These are phyloP conservation scores for Triplophysa siluroides DNA, from an alignment of 2,113 vertebrate species.

Conservation along the genomic window DNA sequence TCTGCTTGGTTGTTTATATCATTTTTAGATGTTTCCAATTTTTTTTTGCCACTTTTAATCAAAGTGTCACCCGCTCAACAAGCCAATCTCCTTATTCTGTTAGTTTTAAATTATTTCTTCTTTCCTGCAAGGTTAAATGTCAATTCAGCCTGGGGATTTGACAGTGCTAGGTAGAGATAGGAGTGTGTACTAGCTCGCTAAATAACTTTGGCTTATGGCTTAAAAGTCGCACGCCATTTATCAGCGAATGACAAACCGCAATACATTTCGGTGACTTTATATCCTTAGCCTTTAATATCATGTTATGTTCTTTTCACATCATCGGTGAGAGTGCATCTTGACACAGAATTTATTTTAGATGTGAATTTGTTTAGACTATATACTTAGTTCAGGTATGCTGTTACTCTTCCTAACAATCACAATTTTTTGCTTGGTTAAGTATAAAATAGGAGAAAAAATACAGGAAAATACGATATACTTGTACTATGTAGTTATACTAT, in stretches of 20 bases:
- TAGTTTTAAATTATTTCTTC: neutral
- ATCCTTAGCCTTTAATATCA: constrained; percentile 26
- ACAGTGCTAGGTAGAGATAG: neutral
- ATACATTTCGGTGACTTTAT: constrained; percentile 19
- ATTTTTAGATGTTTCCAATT: neutral
- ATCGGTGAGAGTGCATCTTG: neutral
- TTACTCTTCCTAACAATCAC: too few species aligned
- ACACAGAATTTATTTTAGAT: neutral
- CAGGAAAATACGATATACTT: too few species aligned
- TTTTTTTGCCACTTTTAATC: neutral
- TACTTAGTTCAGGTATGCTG: neutral
- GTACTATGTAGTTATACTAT: too few species aligned
- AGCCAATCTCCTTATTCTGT: neutral
- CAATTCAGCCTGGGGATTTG: neutral
- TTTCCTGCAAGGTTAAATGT: constrained; percentile 1
- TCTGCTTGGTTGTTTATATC: neutral
- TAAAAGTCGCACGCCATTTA: constrained; percentile 22
- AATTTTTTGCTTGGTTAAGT: too few species aligned
- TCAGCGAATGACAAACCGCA: constrained; percentile 41
- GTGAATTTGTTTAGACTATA: neutral
- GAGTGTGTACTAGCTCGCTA: neutral
- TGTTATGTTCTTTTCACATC: neutral
- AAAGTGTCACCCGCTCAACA: neutral
- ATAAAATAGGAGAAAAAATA: too few species aligned
- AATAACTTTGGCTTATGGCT: neutral